Percentiles rank a stretch among this genome's conserved stretches.
Evolutionary conservation across 2,113 vertebrate species (phyloP).

Genomic region (Reinhardtius hippoglossoides): DNA sequence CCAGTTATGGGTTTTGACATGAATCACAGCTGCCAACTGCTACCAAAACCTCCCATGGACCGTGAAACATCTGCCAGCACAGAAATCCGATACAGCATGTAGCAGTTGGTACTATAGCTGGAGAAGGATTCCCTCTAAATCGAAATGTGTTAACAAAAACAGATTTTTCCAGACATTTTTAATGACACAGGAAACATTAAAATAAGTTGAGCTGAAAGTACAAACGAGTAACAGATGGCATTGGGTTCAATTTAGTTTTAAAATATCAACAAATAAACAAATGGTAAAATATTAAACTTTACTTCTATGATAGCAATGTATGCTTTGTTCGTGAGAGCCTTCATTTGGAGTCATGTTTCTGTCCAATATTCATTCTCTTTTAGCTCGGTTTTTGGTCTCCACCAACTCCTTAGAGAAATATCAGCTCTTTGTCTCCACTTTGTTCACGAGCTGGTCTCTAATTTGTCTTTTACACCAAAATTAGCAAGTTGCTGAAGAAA

Average conservation of each 20-base stretch:
- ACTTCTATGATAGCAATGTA: no score
- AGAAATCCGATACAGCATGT: slow-evolving; percentile 64
- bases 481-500: no score
- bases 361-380: background rate
- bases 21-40: slow-evolving; percentile 58
- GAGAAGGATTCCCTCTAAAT: slow-evolving; percentile 44
- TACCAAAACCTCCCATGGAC: slow-evolving; percentile 45
- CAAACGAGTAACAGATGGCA: background rate
- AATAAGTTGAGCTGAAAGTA: background rate
- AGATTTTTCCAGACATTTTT: no score
- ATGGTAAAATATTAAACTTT: no score
- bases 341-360: background rate
- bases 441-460: background rate
- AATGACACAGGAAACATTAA: background rate
- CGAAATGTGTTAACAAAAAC: slow-evolving; percentile 9
- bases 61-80: slow-evolving; percentile 71
- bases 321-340: background rate
- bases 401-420: background rate
- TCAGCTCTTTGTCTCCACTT: background rate
- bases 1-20: slow-evolving; percentile 46
- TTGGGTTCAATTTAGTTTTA: no score
- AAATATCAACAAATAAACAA: no score
- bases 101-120: slow-evolving; percentile 44
- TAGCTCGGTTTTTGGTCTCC: no score
- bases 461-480: background rate